Base-by-base conservation (phyloP, 2,888 invertebrate species). In the Ophraella communa region DNA sequence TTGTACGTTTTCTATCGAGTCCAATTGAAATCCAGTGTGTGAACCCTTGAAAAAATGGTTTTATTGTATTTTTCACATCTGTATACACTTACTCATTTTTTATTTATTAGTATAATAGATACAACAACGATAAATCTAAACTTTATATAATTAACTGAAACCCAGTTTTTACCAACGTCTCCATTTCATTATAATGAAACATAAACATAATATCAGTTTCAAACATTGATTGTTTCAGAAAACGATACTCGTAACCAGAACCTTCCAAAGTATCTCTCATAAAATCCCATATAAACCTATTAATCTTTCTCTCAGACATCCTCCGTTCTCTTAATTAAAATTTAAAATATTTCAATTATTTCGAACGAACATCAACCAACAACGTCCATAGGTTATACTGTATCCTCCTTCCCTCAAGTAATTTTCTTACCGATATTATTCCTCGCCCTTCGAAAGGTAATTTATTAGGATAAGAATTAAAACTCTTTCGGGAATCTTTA, bases 401-500 rank as follows among this genome's bases (percentile, higher is more conserved):
- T 53, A 42, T n/a, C 24, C 42, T 60, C 44, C 52, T 52, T 52
- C 60, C 60, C 60, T 60, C 60, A 11, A 53, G 60, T 60, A 60
- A 60, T 60, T 52, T 53, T 53, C 52, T 60, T 60, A 47, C 21
- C 23, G 49, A 21, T 53, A n/a, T 10, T n/a, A 7, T 21, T 27
- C 21, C 52, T 10, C 47, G 21, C 60, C 30, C 60, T 44, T 18
- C 44, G 27, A 44, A 55, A 42, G 14, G 53, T 63, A 52, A 63
- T 63, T 66, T 66, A 66, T 63, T 30, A 47, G 39, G 62, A 55
- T 63, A 53, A 66, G 63, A 33, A 39, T 45, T 47, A 49, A 60
- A 66, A 63, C 63, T 63, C 60, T 66, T 63, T 60, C 56, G 44
- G 39, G 27, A 42, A 60, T 47, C 60, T 63, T 66, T 66, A 66